Evolutionary conservation across 1,140 invertebrate genomes (phyloP).

Genomic region (Zophobas morio): DNA sequence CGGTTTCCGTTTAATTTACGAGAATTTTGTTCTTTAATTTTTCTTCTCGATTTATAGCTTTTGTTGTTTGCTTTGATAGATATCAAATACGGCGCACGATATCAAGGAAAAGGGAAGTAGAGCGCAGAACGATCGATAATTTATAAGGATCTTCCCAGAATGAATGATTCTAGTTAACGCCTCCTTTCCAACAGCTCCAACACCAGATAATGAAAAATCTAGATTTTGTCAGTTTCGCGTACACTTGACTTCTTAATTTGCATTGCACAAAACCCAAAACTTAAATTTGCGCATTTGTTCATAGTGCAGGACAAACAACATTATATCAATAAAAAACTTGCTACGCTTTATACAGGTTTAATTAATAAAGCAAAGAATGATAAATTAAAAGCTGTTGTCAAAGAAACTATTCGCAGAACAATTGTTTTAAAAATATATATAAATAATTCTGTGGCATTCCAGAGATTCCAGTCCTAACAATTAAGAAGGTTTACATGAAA

Average conservation of each 20-base stretch:
- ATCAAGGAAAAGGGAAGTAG: conserved; percentile 24
- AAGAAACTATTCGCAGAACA: too few species aligned
- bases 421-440: too few species aligned
- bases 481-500: conserved; percentile 24
- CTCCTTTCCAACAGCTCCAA: conserved; percentile 5
- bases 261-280: too few species aligned
- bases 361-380: too few species aligned
- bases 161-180: conserved; percentile 36
- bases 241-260: too few species aligned
- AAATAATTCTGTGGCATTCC: background rate
- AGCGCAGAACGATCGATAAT: conserved; percentile 36
- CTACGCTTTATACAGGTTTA: too few species aligned
- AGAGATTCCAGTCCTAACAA: conserved; percentile 4
- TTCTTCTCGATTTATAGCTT: conserved; percentile 22
- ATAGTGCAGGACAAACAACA: too few species aligned
- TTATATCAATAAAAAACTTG: too few species aligned
- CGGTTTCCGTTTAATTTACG: conserved; percentile 31
- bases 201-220: conserved; percentile 15
- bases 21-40: conserved; percentile 28
- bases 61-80: conserved; percentile 42
- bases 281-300: too few species aligned
- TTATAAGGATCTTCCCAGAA: conserved; percentile 33
- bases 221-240: background rate
- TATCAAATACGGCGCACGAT: conserved; percentile 36
- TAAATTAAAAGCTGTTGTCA: too few species aligned